Evolutionary conservation across 2,113 vertebrate species (phyloP), one percentile per base, ranked within the genome.

Genomic region (Noturus placidus): DNA sequence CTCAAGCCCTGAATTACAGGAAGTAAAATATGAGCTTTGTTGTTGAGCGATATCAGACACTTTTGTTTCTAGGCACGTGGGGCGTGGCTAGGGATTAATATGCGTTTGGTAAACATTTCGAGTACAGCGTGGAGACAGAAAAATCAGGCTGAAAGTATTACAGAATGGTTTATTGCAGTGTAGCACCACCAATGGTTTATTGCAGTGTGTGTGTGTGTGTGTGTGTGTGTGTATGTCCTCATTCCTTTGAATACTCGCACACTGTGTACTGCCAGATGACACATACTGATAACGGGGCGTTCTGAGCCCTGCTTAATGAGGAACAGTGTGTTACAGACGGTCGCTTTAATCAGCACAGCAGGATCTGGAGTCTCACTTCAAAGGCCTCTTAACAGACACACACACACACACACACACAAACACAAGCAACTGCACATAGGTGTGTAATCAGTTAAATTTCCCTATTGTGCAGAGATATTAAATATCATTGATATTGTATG

Each of bases 211-310:
- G 70, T 63, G 74, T 79, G 85, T 59, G 85, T 87, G 63, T 67
- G 77, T 81, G 76, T 80, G 77, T 86, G 85, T 79, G 63, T 70
- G 86, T 72, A 61, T n/a, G 65, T 87, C 54, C 54, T 80, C 15
- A 9, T 80, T 80, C n/a, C 35, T 33, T 80, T 80, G 54, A 59
- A 80, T 80, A 25, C 54, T 56, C 54, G 59, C 77, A 52, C 27
- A 69, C 59, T 78, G 52, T 57, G 30, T 72, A 30, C 52, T 76
- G 84, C 54, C 82, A 83, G 82, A 83, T 83, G 82, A 83, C 82
- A 83, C 82, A 52, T 30, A 54, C 63, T 84, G 82, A 69, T 84
- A 84, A 84, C 63, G 13, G 63, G 63, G n/a, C 50, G 65, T 84
- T 84, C 42, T 0, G 63, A 69, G 46, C 42, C 33, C 33, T 61